Evolutionary conservation across 2,113 vertebrate genomes (phyloP), one percentile per base, ranked within the genome.

Genomic region (Callipepla californica): DNA sequence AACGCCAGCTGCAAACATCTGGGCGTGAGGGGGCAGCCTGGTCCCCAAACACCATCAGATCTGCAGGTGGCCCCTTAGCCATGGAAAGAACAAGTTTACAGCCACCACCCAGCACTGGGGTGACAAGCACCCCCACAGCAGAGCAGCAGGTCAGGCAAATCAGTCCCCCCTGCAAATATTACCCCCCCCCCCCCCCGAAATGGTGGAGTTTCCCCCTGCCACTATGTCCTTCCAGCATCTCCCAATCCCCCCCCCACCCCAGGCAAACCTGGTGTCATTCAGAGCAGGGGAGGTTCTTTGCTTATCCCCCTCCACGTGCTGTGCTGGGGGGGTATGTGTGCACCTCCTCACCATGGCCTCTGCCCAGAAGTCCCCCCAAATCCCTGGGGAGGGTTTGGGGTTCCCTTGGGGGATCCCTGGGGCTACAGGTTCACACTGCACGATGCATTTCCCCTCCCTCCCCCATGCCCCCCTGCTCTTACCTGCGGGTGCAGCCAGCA

Each of bases 141-240:
- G 42, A 75, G 28, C 32, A 61, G 22, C 6, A 14, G 34, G 22
- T 61, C 34, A 23, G 59, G 59, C 34, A 61, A 13, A 36, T 36
- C 22, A 25, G 22, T 6, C 14, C 34, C 59, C 13, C 59, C 59
- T 9, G 13, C 21, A 36, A 61, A 61, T 59, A n/a, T n/a, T 59
- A 19, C 13, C 20, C n/a, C n/a, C 12, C 19, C n/a, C 57, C 7
- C 40, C 40, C 40, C 40, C n/a, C 5, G 15, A 26, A 51, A 26
- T 51, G 19, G 19, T 14, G 63, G 42, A 44, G 15, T 30, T n/a
- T 3, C 8, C 44, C 38, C 42, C 44, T 22, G 22, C 57, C 17
- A 0, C 8, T 1, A 0, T 1, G 0, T 15, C 58, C 17, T 50
- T 13, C 16, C 15, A 26, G 42, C 42, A 76, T 7, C 18, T n/a